phyloP scores from a whole-genome alignment of 2,113 vertebrate genomes.

The Gnathonemus echidnorhynchus region DNA sequence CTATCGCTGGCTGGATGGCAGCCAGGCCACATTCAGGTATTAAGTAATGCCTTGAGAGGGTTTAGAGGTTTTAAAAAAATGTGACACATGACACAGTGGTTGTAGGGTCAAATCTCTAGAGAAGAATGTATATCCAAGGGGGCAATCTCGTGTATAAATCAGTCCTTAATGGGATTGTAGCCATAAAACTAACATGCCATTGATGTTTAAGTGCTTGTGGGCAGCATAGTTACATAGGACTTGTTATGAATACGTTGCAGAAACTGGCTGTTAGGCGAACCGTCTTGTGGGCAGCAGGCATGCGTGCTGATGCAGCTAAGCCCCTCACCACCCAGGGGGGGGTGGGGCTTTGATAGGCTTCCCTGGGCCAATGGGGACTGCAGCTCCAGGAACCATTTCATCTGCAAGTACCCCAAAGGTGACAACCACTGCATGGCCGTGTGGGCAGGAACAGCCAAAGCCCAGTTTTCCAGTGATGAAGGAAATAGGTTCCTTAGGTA shows the following conservation, averaged over 20 bases:
- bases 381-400: slow-evolving; percentile 88
- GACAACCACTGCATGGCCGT: slow-evolving; percentile 24
- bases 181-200: not conserved
- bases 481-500: not conserved
- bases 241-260: slow-evolving; percentile 48
- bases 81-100: not conserved
- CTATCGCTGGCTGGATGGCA: slow-evolving; percentile 83
- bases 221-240: not conserved
- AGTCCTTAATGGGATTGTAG: not conserved
- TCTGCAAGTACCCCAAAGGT: slow-evolving; percentile 90
- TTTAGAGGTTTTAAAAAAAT: not conserved
- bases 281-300: slow-evolving; percentile 80
- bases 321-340: slow-evolving; percentile 60
- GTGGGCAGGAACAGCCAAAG: not conserved
- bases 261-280: slow-evolving; percentile 89
- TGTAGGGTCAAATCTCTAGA: not conserved
- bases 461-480: not conserved
- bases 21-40: slow-evolving; percentile 72
- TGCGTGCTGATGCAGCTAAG: slow-evolving; percentile 83
- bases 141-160: not conserved
- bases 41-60: not conserved
- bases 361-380: slow-evolving; percentile 89
- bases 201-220: slow-evolving; percentile 11
- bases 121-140: not conserved
- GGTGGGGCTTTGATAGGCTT: slow-evolving; percentile 73